These are phyloP conservation scores for Dasysyrphus tricinctus DNA, from an alignment of 2,888 invertebrate species.

Conservation along the genomic window DNA sequence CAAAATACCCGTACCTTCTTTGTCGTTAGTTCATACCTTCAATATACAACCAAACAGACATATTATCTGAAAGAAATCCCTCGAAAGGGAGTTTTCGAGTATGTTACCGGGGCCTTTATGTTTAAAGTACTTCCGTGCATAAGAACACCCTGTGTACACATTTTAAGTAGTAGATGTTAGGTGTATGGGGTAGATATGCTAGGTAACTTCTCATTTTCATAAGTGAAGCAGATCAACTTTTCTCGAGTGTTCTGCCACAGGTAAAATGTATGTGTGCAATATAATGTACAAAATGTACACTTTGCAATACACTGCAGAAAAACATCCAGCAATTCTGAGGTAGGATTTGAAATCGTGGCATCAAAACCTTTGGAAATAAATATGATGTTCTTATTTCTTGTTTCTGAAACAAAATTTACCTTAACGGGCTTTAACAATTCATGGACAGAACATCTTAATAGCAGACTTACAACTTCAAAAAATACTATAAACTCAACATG, in stretches of 20 bases:
- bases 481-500: too few species aligned
- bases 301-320: background rate
- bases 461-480: too few species aligned
- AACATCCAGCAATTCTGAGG: background rate
- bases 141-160: constrained; percentile 45
- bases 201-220: constrained; percentile 54
- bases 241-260: constrained; percentile 29
- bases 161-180: background rate
- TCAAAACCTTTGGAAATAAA: too few species aligned
- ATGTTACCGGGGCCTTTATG: constrained; percentile 44
- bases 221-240: constrained; percentile 63
- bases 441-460: too few species aligned
- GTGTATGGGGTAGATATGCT: background rate
- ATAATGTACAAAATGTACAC: background rate
- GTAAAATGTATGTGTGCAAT: constrained; percentile 17
- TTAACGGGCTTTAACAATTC: too few species aligned
- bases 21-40: background rate
- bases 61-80: constrained; percentile 2
- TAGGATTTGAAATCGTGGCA: background rate
- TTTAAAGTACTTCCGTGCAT: constrained; percentile 60
- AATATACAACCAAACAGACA: background rate
- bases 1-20: background rate
- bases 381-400: too few species aligned
- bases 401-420: too few species aligned
- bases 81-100: constrained; percentile 33